Evolutionary conservation across 2,888 invertebrate genomes (phyloP).

Genomic region (Coenonympha glycerion): DNA sequence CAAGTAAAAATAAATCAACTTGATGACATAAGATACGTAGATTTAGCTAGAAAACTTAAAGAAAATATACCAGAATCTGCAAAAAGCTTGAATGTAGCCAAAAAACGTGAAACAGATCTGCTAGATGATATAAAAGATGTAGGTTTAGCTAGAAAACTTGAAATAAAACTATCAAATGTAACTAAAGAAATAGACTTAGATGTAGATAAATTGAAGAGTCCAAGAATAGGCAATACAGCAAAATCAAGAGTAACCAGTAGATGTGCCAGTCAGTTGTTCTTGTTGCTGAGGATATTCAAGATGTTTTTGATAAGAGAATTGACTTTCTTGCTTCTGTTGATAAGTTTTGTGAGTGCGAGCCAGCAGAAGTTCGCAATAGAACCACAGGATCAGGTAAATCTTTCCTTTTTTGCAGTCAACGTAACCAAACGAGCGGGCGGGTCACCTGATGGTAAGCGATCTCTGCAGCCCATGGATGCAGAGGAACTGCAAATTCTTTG

Average conservation of each 20-base stretch:
- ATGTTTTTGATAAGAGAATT: slow-evolving; percentile 39
- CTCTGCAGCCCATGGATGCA: too few relatives aligned
- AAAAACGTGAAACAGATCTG: too few relatives aligned
- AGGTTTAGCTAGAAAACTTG: too few relatives aligned
- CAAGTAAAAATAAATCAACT: too few relatives aligned
- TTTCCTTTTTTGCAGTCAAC: neutral
- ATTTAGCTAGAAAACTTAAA: too few relatives aligned
- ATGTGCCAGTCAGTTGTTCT: slow-evolving; percentile 57
- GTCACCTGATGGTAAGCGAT: too few relatives aligned
- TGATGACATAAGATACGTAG: too few relatives aligned
- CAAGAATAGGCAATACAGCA: slow-evolving; percentile 37
- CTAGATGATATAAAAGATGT: too few relatives aligned
- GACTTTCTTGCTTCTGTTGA: slow-evolving; percentile 40
- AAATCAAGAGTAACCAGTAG: slow-evolving; percentile 54
- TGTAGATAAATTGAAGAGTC: slow-evolving; percentile 8
- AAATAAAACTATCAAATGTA: neutral
- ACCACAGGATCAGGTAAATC: slow-evolving; percentile 66
- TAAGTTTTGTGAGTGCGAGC: slow-evolving; percentile 45
- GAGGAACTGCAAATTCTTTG: too few relatives aligned
- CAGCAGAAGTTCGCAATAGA: slow-evolving; percentile 69
- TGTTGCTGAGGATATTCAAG: slow-evolving; percentile 55
- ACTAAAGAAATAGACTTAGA: neutral
- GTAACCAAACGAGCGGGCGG: too few relatives aligned
- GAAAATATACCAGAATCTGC: too few relatives aligned
- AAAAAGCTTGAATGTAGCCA: too few relatives aligned